Percentiles rank a stretch among this genome's conserved stretches.
Conservation (phyloP, 23 tunicate genomes). For the Botrylloides violaceus region DNA sequence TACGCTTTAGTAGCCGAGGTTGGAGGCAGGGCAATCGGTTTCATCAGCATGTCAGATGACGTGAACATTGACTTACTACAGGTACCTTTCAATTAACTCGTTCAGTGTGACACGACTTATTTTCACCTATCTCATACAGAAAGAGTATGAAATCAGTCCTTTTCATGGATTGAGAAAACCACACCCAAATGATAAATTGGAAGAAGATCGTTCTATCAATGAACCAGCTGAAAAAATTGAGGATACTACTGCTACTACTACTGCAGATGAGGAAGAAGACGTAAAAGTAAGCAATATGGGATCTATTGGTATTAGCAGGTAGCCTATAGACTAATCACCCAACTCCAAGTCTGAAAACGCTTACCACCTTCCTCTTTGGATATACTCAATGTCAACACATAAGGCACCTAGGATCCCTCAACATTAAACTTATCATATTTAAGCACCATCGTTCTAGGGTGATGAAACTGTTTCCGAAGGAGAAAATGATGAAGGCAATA, state of each 20-base stretch:
- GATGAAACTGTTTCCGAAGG: too few species aligned
- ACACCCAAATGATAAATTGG: conserved; percentile 70
- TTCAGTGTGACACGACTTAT: neutral
- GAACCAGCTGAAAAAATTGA: conserved; percentile 11
- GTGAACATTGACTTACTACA: conserved; percentile 67
- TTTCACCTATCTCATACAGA: neutral
- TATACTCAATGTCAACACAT: too few species aligned
- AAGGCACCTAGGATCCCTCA: too few species aligned
- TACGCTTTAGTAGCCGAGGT: conserved; percentile 82
- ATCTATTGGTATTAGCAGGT: too few species aligned
- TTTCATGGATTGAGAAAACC: conserved; percentile 85
- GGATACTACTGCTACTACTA: conserved; percentile 3
- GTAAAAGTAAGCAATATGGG: too few species aligned
- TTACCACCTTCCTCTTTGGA: too few species aligned
- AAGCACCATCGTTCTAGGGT: too few species aligned
- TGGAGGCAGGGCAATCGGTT: conserved; percentile 89
- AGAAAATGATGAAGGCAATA: neutral
- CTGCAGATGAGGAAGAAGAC: conserved; percentile 7
- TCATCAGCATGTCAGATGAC: conserved; percentile 70
- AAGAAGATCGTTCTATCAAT: conserved; percentile 13
- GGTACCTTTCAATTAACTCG: conserved; percentile 14
- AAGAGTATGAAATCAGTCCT: conserved; percentile 41
- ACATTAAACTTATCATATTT: too few species aligned
- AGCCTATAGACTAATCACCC: too few species aligned
- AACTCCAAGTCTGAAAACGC: too few species aligned